A percentile compares a stretch with the other conserved stretches of the same genome.
phyloP scores from a whole-genome alignment of 2,888 invertebrate genomes.

The Perizoma affinitatum region DNA sequence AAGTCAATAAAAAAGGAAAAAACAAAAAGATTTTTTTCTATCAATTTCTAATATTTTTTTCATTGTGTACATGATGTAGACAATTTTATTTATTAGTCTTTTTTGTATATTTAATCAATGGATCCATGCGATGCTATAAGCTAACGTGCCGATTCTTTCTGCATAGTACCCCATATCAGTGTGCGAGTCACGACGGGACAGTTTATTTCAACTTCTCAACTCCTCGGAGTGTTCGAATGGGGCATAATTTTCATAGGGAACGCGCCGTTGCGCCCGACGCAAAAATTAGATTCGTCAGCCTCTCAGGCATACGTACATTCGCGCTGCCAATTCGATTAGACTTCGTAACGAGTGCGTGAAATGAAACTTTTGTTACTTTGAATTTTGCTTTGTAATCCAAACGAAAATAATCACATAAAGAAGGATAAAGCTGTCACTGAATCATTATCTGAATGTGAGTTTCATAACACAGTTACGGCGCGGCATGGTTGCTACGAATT shows the following conservation, averaged over 20 bases:
- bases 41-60: too few species aligned
- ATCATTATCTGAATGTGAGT: constrained; percentile 2
- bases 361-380: constrained; percentile 67
- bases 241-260: constrained; percentile 81
- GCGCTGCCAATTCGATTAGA: constrained; percentile 69
- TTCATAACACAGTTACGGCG: background rate
- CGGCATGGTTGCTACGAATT: too few species aligned
- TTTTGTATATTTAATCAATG: too few species aligned
- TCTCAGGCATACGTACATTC: constrained; percentile 67
- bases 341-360: constrained; percentile 69
- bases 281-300: constrained; percentile 81
- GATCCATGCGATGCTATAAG: too few species aligned
- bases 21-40: too few species aligned
- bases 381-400: constrained; percentile 54
- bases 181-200: constrained; percentile 79
- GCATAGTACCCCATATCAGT: constrained; percentile 50
- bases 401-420: constrained; percentile 17
- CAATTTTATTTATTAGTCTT: too few species aligned
- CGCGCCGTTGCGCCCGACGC: constrained; percentile 66
- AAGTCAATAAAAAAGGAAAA: too few species aligned
- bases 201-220: constrained; percentile 82
- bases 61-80: too few species aligned
- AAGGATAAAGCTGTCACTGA: constrained; percentile 9
- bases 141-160: constrained; percentile 12
- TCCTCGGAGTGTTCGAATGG: constrained; percentile 74